Evolutionary conservation across 1,140 invertebrate species (phyloP).

Genomic region (Drosophila setifemur): DNA sequence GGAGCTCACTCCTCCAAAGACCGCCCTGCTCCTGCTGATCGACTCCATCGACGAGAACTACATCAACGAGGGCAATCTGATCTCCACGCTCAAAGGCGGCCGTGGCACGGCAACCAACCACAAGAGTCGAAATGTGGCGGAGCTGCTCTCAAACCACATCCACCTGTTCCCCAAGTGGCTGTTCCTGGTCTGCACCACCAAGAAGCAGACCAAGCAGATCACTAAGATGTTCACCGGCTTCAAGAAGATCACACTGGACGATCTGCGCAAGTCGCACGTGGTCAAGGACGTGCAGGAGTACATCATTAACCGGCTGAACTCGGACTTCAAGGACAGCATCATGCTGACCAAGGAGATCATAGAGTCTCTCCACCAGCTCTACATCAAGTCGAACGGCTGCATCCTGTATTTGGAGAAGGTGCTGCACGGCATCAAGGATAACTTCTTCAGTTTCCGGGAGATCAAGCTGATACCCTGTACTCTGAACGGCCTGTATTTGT

Average conservation of each 20-base stretch:
- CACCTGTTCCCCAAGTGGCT: conserved; percentile 97
- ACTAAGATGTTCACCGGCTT: conserved; percentile 97
- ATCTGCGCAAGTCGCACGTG: conserved; percentile 93
- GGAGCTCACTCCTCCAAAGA: conserved; percentile 92
- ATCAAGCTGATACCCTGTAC: conserved; percentile 96
- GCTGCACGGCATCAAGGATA: conserved; percentile 95
- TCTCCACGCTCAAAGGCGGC: conserved; percentile 82
- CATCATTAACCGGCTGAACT: conserved; percentile 94
- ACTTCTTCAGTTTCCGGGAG: conserved; percentile 93
- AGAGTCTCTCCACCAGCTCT: conserved; percentile 96
- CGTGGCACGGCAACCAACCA: conserved; percentile 82
- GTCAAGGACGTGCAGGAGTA: conserved; percentile 97
- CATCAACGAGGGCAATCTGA: conserved; percentile 81
- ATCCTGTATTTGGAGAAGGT: conserved; percentile 97
- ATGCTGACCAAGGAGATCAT: conserved; percentile 88
- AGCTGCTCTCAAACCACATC: conserved; percentile 93
- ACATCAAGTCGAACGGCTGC: conserved; percentile 98
- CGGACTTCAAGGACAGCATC: conserved; percentile 85
- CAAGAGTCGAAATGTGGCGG: conserved; percentile 89
- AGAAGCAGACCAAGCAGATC: conserved; percentile 92
- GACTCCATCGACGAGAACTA: conserved; percentile 95
- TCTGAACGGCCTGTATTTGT: conserved; percentile 96
- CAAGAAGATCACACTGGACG: conserved; percentile 95
- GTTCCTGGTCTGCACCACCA: conserved; percentile 93
- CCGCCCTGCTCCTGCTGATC: conserved; percentile 92